Conservation (phyloP, 2,888 invertebrate species). For the Ochlodes sylvanus region DNA sequence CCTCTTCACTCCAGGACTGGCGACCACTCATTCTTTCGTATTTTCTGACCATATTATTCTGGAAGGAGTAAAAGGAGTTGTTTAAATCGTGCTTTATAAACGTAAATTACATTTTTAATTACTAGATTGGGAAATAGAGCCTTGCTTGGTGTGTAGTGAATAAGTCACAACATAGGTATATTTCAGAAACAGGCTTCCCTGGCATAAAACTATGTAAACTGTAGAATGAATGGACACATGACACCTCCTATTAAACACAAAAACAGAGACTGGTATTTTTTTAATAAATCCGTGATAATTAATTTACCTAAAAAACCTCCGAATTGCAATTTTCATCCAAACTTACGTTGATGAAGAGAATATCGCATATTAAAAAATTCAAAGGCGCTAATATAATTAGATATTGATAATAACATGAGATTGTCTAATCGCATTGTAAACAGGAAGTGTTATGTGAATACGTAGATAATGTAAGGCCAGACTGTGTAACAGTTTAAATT, state of each 20-base stretch:
- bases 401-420: slow-evolving; percentile 9
- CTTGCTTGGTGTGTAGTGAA: too few species aligned
- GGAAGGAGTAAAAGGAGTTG: slow-evolving; percentile 52
- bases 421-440: slow-evolving; percentile 27
- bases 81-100: background rate
- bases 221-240: too few species aligned
- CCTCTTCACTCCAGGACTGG: slow-evolving; percentile 81
- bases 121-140: too few species aligned
- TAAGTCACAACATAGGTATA: too few species aligned
- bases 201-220: too few species aligned
- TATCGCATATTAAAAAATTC: background rate
- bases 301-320: too few species aligned
- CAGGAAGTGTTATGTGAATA: slow-evolving; percentile 33
- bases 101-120: background rate
- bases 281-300: too few species aligned
- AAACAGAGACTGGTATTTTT: too few species aligned
- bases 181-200: too few species aligned
- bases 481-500: background rate
- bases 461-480: slow-evolving; percentile 27
- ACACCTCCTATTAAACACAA: too few species aligned
- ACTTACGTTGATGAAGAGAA: background rate
- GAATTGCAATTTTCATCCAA: too few species aligned
- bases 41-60: slow-evolving; percentile 80
- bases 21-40: slow-evolving; percentile 83
- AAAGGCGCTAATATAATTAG: slow-evolving; percentile 10